Evolutionary conservation across 2,888 invertebrate species (phyloP), one percentile per base, ranked within the genome.

Genomic region (Andrena minutula): DNA sequence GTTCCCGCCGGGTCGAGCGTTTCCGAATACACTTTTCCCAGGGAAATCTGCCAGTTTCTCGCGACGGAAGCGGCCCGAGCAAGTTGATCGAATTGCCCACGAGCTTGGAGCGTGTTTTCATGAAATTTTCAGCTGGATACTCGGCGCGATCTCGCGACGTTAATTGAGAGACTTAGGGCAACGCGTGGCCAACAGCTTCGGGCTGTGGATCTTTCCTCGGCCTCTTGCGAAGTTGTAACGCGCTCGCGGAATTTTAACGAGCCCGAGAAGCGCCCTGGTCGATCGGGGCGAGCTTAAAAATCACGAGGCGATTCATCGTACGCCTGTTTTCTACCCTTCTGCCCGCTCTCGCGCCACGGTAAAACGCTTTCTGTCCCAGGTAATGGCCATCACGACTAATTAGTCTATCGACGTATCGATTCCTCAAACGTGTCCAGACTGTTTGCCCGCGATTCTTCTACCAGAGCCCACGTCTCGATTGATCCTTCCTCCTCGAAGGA

Each of bases 271-370:
- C 28, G 30, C 63, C 23, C 64, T 23, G 69, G 53, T 61, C 82
- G 79, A 88, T 83, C 87, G 77, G 56, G 49, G n/a, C 65, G 65
- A 47, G 85, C 89, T 84, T 88, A 89, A 88, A 86, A 88, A 88
- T 88, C 89, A 82, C 84, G 8, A 20, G 49, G 63, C 78, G 83
- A 84, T 89, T 88, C 81, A 80, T 85, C 72, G 61, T 63, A 30
- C 81, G 16, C 66, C 69, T 73, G 71, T 75, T 79, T 73, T 60
- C 72, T 68, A 26, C 70, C 69, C 47, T 32, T 16, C 5, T 35
- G 47, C 65, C 51, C 51, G 47, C 30, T 28, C 47, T 60, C 56
- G 26, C 23, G 51, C 53, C 20, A 58, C 49, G 35, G 47, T 66
- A 65, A 32, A 73, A 68, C 65, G 28, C 60, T 61, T 72, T 41